Base-by-base conservation (phyloP, 1,140 invertebrate species). In the Philopotamus ludificatus region DNA sequence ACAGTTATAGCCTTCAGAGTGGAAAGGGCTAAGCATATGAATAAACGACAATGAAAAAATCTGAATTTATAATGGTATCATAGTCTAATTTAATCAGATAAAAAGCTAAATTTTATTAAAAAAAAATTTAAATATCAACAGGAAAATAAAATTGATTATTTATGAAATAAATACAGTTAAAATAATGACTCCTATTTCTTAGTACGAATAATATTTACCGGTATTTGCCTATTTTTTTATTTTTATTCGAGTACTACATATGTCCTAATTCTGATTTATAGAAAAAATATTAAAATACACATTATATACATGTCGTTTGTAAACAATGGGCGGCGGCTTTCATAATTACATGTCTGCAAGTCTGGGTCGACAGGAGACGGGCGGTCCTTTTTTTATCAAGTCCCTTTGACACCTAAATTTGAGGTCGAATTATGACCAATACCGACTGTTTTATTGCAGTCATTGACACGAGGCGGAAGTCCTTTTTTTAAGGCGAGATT, bases 341-440 rank as follows among this genome's bases (percentile, higher is more conserved):
- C 16, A 41, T 41, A 57, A 57, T 57, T 57, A 57, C 23, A 57
- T n/a, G 54, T 15, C 16, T 3, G 34, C 41, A 42, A 42, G 39
- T 3, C 15, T 25, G 20, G 47, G 47, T 15, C 26, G 51, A 55
- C 34, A 57, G 34, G 39, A 28, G 54, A 57, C 34, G 23, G 1
- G 21, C 23, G 42, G 28, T 45, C 18, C 21, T 45, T 58, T 60
- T 60, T 60, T 60, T n/a, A n/a, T n/a, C n/a, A n/a, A n/a, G n/a
- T n/a, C n/a, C n/a, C n/a, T 21, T 60, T 60, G 44, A 60, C 57
- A 60, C 57, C 42, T 47, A 47, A 60, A 26, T 58, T 60, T 60
- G 23, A 47, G 57, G 42, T 47, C 42, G 25, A n/a, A 60, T 60
- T 60, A 47, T 28, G 42, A 23, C n/a, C 41, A n/a, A 47, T 16